Evolutionary conservation across 2,888 invertebrate species (phyloP), one percentile per base, ranked within the genome.

Genomic region (Oxyscelio sp.): DNA sequence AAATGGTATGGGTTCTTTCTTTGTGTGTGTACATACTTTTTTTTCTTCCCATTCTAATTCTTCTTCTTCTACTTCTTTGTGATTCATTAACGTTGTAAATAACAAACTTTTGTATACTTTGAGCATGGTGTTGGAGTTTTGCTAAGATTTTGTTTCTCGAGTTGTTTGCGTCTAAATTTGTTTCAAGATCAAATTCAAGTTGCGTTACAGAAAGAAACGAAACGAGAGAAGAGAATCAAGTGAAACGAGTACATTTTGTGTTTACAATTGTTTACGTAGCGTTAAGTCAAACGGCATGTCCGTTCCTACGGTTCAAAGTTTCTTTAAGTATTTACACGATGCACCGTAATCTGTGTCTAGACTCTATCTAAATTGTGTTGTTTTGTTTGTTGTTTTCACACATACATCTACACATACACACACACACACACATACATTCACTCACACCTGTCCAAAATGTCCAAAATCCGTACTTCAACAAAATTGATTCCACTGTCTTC

Each of bases 121-220:
- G 85, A 85, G 90, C 90, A 89, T 90, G 90, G 88, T 88, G 87
- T 88, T 90, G 87, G 87, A 85, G 79, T 90, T 87, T 78, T 24
- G 54, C 40, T 54, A 52, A 68, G 40, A 38, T 54, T 52, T 87
- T 52, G 24, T 22, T 68, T 68, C 38, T n/a, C 54, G 15, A 50
- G 22, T 66, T 66, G 24, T 54, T 68, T 54, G n/a, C n/a, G n/a
- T n/a, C n/a, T n/a, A n/a, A n/a, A n/a, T n/a, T n/a, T n/a, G n/a
- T 34, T 5, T 34, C 34, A 34, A 34, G 2, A 27, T 27, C 27
- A 27, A 48, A 17, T 8, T 8, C 15, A 8, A 48, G 3, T 27
- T 27, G 6, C 3, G 6, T 27, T 6, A 6, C 27, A 27, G 27
- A 27, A 27, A 27, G 27, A 27, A 48, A 48, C 6, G 6, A 48